These are phyloP conservation scores for Anser cygnoides DNA, from an alignment of 2,113 vertebrate genomes.

Conservation along the genomic window DNA sequence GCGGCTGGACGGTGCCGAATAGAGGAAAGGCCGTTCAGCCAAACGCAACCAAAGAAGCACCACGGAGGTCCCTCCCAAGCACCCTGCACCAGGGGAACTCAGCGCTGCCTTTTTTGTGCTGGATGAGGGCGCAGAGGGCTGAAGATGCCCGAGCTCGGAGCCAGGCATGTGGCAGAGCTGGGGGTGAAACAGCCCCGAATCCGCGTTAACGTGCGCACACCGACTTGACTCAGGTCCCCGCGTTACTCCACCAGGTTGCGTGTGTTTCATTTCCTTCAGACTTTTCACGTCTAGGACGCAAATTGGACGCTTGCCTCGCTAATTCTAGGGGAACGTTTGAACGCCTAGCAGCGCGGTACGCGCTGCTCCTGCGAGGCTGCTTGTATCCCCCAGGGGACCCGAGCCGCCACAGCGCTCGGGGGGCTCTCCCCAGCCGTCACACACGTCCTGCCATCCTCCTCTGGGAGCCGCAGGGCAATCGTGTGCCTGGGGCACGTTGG, in stretches of 20 bases:
- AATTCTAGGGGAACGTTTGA: not conserved
- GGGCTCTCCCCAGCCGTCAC: not conserved
- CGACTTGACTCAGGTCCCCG: not conserved
- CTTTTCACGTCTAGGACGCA: not conserved
- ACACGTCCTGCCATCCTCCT: not conserved
- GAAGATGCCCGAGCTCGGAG: not conserved
- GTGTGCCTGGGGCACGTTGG: not conserved
- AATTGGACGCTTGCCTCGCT: not conserved
- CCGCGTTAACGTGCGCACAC: fast-evolving
- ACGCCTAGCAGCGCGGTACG: not conserved
- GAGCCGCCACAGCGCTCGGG: fast-evolving
- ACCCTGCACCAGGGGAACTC: not conserved
- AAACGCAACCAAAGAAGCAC: not conserved
- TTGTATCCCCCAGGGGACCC: not conserved
- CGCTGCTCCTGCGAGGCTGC: not conserved
- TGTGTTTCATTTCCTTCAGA: constrained; percentile 28
- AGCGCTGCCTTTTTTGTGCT: not conserved
- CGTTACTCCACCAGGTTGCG: not conserved
- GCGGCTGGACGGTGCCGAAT: not conserved
- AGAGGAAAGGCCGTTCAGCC: not conserved
- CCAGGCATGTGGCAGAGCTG: not conserved
- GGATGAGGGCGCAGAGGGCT: not conserved
- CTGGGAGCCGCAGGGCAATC: not conserved
- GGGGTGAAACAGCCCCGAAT: not conserved
- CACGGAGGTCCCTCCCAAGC: not conserved